A percentile compares a stretch with the other conserved stretches of the same genome.
phyloP scores from a whole-genome alignment of 2,888 invertebrate species.

The Labia minor region DNA sequence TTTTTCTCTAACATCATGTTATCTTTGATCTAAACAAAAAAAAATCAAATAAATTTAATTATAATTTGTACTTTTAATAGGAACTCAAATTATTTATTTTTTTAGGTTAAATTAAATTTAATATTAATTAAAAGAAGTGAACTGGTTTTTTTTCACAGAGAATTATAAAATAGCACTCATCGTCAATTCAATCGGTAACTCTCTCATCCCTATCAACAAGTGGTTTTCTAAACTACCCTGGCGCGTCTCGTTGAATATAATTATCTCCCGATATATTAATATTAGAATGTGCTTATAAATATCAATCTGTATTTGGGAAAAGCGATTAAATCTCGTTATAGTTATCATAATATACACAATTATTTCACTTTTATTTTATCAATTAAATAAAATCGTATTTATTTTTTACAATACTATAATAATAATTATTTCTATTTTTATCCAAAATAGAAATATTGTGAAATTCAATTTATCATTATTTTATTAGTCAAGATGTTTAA shows the following conservation, averaged over 20 bases:
- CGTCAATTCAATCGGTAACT: background rate
- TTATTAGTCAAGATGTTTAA: no score
- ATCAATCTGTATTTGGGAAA: no score
- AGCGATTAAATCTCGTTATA: no score
- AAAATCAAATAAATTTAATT: background rate
- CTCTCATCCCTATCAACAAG: conserved; percentile 4
- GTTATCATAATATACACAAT: no score
- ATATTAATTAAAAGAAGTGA: background rate
- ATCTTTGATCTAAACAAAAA: background rate
- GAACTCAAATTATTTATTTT: background rate
- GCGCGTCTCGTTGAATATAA: background rate
- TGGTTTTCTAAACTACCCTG: background rate
- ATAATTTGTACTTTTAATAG: background rate
- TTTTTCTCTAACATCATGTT: background rate
- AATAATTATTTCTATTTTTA: no score
- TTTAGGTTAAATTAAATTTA: background rate
- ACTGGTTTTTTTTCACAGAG: background rate
- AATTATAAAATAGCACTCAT: background rate
- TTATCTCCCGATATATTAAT: background rate
- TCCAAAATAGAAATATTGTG: no score
- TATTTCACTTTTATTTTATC: no score
- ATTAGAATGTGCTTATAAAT: no score
- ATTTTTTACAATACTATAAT: no score
- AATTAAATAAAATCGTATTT: no score
- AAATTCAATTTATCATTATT: no score